Conservation (phyloP, 2,888 invertebrate species). For the Cerastis leucographa region DNA sequence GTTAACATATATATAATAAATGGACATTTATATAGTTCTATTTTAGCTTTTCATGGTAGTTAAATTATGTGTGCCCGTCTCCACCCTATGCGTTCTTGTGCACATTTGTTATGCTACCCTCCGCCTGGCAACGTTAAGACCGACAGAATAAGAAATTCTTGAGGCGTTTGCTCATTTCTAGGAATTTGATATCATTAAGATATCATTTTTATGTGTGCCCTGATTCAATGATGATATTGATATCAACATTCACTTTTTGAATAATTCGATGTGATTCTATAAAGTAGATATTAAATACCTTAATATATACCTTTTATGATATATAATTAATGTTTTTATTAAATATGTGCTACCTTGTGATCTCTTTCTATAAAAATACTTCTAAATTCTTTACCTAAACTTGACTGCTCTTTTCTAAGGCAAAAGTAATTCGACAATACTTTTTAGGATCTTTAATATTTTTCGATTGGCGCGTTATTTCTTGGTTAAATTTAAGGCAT, state of each 20-base stretch:
- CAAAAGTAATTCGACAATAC: conserved; percentile 82
- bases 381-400: conserved; percentile 70
- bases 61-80: conserved; percentile 4
- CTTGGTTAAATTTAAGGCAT: conserved; percentile 70
- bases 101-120: conserved; percentile 3
- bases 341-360: conserved; percentile 81
- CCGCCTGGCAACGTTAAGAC: conserved; percentile 14
- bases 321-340: conserved; percentile 70
- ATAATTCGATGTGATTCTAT: conserved; percentile 75
- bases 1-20: not conserved
- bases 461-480: conserved; percentile 67
- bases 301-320: conserved; percentile 66
- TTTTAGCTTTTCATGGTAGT: conserved; percentile 25
- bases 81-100: not conserved
- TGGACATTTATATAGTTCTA: not conserved
- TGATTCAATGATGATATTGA: conserved; percentile 56
- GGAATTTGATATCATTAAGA: conserved; percentile 68
- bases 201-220: conserved; percentile 68
- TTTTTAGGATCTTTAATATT: conserved; percentile 76
- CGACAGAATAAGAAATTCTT: conserved; percentile 64
- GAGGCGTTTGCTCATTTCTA: conserved; percentile 83
- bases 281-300: conserved; percentile 67
- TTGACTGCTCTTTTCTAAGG: conserved; percentile 79
- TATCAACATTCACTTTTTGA: conserved; percentile 69
- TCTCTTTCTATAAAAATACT: conserved; percentile 76